These are phyloP conservation scores for Lithodes maja DNA, from an alignment of 2,888 invertebrate species.

Conservation along the genomic window DNA sequence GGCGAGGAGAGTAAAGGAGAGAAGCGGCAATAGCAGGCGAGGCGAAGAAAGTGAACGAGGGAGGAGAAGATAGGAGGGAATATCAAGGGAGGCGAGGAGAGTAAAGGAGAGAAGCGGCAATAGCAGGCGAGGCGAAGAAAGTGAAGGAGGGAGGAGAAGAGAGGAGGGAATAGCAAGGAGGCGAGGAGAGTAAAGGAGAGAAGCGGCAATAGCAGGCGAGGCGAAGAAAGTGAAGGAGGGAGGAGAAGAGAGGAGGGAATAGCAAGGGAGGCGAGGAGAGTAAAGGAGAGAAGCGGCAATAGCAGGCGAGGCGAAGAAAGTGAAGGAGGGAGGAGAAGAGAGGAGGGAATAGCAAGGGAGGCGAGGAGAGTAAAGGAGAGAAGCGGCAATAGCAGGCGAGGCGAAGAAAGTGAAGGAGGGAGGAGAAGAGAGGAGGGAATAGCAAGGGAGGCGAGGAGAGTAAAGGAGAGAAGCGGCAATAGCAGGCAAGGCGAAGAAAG, in stretches of 20 bases:
- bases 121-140: no score
- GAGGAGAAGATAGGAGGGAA: neutral
- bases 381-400: neutral
- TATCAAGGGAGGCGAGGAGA: neutral
- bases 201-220: neutral
- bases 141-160: neutral
- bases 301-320: neutral
- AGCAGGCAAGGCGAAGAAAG: slow-evolving; percentile 2
- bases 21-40: neutral
- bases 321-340: neutral
- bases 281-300: neutral
- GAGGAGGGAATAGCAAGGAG: neutral
- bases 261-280: neutral
- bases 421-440: neutral
- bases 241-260: neutral
- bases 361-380: neutral
- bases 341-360: neutral
- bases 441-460: neutral
- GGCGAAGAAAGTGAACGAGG: neutral
- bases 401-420: neutral
- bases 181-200: neutral
- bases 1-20: slow-evolving; percentile 7
- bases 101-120: neutral
- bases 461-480: neutral
- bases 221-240: neutral